Percentiles rank a stretch among this genome's conserved stretches.
Conservation (phyloP, 2,888 invertebrate species). For the Acanthosepion esculentum region DNA sequence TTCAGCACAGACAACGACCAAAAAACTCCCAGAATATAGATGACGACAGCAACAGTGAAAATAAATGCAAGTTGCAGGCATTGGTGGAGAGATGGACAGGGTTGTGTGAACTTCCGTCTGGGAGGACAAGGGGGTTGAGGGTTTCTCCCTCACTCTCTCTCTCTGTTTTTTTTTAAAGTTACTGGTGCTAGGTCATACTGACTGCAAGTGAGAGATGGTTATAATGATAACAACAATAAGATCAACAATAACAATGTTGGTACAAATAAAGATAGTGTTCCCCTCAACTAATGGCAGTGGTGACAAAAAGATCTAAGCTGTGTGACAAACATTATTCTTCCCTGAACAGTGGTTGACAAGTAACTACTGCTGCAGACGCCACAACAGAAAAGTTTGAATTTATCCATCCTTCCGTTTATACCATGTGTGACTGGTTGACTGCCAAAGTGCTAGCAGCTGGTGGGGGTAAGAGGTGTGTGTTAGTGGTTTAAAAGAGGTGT, state of each 20-base stretch:
- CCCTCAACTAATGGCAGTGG: neutral
- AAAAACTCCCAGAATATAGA: neutral
- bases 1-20: neutral
- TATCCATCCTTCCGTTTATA: constrained; percentile 23
- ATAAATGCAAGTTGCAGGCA: constrained; percentile 33
- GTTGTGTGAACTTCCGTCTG: constrained; percentile 18
- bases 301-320: neutral
- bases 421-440: constrained; percentile 33
- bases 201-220: neutral
- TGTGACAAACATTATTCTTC: neutral
- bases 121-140: neutral
- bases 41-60: neutral
- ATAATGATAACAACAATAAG: neutral
- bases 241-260: neutral
- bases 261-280: neutral
- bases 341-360: neutral
- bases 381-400: neutral
- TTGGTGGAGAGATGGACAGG: neutral
- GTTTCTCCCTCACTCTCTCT: neutral
- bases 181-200: constrained; percentile 33
- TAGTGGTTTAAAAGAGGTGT: too few species aligned
- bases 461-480: neutral
- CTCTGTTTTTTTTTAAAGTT: neutral
- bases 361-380: constrained; percentile 6
- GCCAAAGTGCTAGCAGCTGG: constrained; percentile 20